A percentile compares a stretch with the other conserved stretches of the same genome.
Evolutionary conservation across 2,113 vertebrate species (phyloP).

Genomic region (Dasyornis broadbenti): DNA sequence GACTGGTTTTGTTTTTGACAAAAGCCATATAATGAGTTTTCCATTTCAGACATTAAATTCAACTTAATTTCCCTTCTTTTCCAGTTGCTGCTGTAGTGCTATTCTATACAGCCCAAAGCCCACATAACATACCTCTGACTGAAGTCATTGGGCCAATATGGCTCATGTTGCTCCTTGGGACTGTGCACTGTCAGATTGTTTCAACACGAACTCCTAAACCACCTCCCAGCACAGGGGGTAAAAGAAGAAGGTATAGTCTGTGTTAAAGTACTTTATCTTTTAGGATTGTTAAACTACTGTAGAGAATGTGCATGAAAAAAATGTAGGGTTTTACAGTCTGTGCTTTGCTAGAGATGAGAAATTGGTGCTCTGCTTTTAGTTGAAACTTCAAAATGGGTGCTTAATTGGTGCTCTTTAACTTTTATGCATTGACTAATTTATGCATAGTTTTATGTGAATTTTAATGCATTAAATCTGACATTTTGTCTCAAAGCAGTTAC

Average conservation of each 20-base stretch:
- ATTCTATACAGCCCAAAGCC: slow-evolving; percentile 78
- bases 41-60: neutral
- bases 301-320: neutral
- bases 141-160: slow-evolving; percentile 91
- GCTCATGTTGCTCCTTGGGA: slow-evolving; percentile 96
- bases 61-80: slow-evolving; percentile 50
- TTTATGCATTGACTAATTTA: neutral
- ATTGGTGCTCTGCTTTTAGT: neutral
- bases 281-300: neutral
- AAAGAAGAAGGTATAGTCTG: slow-evolving; percentile 86
- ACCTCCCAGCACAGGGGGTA: slow-evolving; percentile 78
- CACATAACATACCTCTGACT: slow-evolving; percentile 88
- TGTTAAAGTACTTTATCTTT: neutral
- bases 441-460: neutral
- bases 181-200: slow-evolving; percentile 98
- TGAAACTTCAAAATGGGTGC: neutral
- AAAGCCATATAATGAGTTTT: neutral
- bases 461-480: neutral
- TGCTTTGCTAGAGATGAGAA: neutral
- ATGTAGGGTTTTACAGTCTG: neutral
- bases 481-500: neutral
- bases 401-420: neutral
- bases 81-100: slow-evolving; percentile 86
- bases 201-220: slow-evolving; percentile 94
- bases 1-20: neutral